Evolutionary conservation across 2,797 vertebrate species (phyloP).

Genomic region (Salarias fasciatus): DNA sequence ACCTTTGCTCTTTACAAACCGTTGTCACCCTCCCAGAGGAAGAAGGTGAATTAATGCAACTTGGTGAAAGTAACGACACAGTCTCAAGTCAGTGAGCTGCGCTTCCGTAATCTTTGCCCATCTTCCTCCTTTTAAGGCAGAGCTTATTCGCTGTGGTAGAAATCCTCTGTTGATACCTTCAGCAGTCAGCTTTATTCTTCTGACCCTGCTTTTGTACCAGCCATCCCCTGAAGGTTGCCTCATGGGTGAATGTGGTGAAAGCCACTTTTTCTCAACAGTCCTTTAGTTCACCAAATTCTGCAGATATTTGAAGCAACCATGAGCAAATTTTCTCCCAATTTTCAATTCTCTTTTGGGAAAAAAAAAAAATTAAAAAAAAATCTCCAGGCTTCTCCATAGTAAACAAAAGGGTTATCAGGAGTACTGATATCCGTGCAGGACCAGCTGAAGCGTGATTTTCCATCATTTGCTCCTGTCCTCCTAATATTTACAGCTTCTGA

Average conservation of each 20-base stretch:
- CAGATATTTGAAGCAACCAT: slow-evolving; percentile 8
- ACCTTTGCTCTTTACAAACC: neutral
- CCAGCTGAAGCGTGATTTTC: slow-evolving; percentile 16
- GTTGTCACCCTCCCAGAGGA: neutral
- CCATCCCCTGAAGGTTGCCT: slow-evolving; percentile 2
- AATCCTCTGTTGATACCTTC: slow-evolving; percentile 5
- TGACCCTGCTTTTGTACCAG: neutral
- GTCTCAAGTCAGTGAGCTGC: neutral
- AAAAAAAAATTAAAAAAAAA: slow-evolving; percentile 4
- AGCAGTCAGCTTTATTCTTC: slow-evolving; percentile 9
- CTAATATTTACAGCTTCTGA: slow-evolving; percentile 1
- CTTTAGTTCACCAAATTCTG: slow-evolving; percentile 8
- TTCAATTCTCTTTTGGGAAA: slow-evolving; percentile 10
- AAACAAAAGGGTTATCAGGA: slow-evolving; percentile 3
- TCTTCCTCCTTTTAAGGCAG: neutral
- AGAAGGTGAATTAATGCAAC: neutral
- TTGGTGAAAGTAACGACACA: neutral
- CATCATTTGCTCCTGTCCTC: slow-evolving; percentile 1
- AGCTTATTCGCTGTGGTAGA: slow-evolving; percentile 1
- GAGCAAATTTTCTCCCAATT: slow-evolving; percentile 11
- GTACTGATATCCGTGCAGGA: slow-evolving; percentile 12
- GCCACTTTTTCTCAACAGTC: slow-evolving; percentile 3
- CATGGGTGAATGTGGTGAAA: slow-evolving; percentile 11
- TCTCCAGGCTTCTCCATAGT: slow-evolving; percentile 2
- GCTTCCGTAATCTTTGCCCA: neutral